Evolutionary conservation across 2,797 vertebrate genomes (phyloP), one percentile per base, ranked within the genome.

Genomic region (Neosilurus mollespiculum): DNA sequence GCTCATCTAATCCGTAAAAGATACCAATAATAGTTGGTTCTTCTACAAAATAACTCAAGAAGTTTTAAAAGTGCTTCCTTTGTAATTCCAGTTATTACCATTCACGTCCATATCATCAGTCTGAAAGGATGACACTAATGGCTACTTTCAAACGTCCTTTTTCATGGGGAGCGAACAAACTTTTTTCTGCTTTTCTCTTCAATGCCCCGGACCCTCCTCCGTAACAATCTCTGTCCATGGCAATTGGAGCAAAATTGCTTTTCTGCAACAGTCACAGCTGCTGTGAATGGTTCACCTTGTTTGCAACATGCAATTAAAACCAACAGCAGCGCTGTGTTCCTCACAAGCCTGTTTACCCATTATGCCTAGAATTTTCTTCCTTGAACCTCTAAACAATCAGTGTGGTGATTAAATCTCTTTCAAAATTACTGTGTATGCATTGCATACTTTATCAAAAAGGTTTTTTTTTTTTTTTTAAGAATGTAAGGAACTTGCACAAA

Each of bases 251-350:
- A 87, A 94, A 93, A 92, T 86, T 86, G 81, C 90, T 92, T 94
- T 91, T 95, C 18, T 85, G 87, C 88, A 92, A 90, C 87, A 92
- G 90, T 91, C 88, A 89, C 89, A 90, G 90, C 88, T 88, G 87
- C 88, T 69, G 81, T 87, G 87, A 91, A 89, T 91, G 88, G 89
- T 76, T 89, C 14, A 0, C 86, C 86, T 93, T 90, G 91, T 92
- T 94, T 92, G 90, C 91, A 93, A 88, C 69, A 90, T 82, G 73
- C 94, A 95, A 95, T 95, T 95, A 93, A 93, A 95, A 92, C 89
- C 83, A 95, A 93, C 92, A 86, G 89, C 84, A 79, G 91, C 83
- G 20, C 82, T 0, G 37, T 62, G 75, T 77, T 84, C 4, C 16
- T 54, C 80, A 15, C 66, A 54, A 56, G 58, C 69, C 73, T 83